Conservation (phyloP, 2,113 vertebrate genomes). For the Piprites chloris region DNA sequence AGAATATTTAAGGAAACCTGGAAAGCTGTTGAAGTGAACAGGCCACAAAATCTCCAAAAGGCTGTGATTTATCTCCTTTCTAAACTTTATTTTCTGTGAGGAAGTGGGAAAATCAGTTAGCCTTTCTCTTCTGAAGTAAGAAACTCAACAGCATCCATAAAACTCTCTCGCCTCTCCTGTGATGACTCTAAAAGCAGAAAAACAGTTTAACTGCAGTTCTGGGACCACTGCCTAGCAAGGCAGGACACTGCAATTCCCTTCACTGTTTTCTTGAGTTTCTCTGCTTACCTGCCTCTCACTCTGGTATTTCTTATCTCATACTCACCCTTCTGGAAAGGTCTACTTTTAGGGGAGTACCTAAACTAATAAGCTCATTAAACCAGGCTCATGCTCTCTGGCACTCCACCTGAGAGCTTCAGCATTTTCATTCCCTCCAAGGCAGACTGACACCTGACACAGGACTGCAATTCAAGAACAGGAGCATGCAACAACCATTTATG, state of each 20-base stretch:
- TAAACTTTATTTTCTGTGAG: background rate
- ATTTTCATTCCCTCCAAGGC: background rate
- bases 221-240: background rate
- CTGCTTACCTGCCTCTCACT: background rate
- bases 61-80: background rate
- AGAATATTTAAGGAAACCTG: background rate
- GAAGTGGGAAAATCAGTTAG: background rate
- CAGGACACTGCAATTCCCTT: background rate
- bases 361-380: background rate
- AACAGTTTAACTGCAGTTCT: background rate
- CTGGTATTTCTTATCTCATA: background rate
- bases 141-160: background rate
- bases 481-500: background rate
- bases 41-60: background rate
- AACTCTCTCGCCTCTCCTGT: background rate
- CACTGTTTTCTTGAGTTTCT: background rate
- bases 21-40: background rate
- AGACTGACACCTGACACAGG: background rate
- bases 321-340: background rate
- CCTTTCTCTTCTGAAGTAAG: background rate
- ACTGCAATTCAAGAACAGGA: background rate
- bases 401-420: background rate
- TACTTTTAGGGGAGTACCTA: background rate
- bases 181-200: background rate
- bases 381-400: background rate